Evolutionary conservation across 2,888 invertebrate species (phyloP), one percentile per base, ranked within the genome.

Genomic region (Habrosyne pyritoides): DNA sequence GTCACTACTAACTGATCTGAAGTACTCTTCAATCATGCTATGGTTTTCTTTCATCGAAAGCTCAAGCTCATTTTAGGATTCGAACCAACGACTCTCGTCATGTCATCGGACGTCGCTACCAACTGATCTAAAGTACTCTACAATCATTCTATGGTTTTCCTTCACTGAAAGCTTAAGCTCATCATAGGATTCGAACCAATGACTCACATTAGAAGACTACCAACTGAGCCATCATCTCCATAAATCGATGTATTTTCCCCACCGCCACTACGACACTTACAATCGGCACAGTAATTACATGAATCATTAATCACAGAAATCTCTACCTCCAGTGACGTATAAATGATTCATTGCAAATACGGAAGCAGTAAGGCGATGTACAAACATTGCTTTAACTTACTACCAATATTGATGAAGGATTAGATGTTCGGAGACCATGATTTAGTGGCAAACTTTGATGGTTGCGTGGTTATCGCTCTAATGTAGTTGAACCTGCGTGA

Each of bases 241-340:
- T n/a, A n/a, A n/a, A n/a, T n/a, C 4, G n/a, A 33, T 33, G n/a
- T 33, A 33, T 22, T 7, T n/a, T 21, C 10, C 47, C 22, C 7
- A 52, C n/a, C n/a, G n/a, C n/a, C n/a, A n/a, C n/a, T n/a, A n/a
- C 24, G 26, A 55, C 54, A 46, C 56, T 46, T 61, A 65, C 67
- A 64, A 71, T 47, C 65, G 69, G 68, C 71, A 70, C 70, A 74
- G 75, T 79, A 79, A 80, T 77, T 79, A 77, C 72, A 66, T 56
- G 59, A 49, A 62, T 48, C 79, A 79, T 80, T 79, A 79, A 80
- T 80, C 80, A 80, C 61, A 53, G 52, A 67, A 77, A 71, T 77
- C 68, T 77, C 68, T 66, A 56, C 66, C 64, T 63, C 61, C 69
- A 73, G 64, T 73, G 79, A 75, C 78, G 71, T 55, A 55, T 63